A percentile compares a stretch with the other conserved stretches of the same genome.
Conservation (phyloP, 2,888 invertebrate genomes). For the Gisinianus flammeolus region DNA sequence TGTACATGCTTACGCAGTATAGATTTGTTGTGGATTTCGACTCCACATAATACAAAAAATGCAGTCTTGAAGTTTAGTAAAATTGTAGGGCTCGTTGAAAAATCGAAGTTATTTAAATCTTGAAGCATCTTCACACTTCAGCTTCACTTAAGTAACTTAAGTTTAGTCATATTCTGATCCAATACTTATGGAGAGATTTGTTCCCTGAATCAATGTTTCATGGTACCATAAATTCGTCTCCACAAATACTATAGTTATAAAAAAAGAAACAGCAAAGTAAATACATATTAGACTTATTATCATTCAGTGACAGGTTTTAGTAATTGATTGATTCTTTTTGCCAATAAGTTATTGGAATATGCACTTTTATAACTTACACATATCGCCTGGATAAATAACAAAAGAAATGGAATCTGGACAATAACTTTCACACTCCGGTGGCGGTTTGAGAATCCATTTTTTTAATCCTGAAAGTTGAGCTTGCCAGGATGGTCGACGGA, state of each 20-base stretch:
- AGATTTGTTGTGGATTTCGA: too few relatives aligned
- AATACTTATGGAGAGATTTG: slow-evolving; percentile 82
- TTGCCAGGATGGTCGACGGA: slow-evolving; percentile 91
- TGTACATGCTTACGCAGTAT: too few relatives aligned
- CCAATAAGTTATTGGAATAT: neutral
- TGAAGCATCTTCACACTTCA: neutral
- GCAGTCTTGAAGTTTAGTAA: too few relatives aligned
- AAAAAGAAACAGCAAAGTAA: neutral
- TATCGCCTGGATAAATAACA: slow-evolving; percentile 83
- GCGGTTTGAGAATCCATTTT: slow-evolving; percentile 85
- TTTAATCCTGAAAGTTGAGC: slow-evolving; percentile 86
- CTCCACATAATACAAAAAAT: too few relatives aligned
- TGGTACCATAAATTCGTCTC: slow-evolving; percentile 94
- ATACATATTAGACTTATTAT: neutral
- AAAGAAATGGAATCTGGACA: slow-evolving; percentile 74
- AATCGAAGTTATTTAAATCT: neutral
- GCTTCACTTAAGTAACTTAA: neutral
- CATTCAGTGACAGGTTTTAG: neutral
- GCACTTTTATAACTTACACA: slow-evolving; percentile 67
- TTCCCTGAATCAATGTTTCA: slow-evolving; percentile 79
- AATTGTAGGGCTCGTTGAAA: neutral
- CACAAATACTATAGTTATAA: slow-evolving; percentile 70
- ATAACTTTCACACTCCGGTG: slow-evolving; percentile 82
- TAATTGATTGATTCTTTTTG: neutral
- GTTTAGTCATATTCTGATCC: slow-evolving; percentile 87